Evolutionary conservation across 2,888 invertebrate species (phyloP).

Genomic region (Stenolophus ochropezus): DNA sequence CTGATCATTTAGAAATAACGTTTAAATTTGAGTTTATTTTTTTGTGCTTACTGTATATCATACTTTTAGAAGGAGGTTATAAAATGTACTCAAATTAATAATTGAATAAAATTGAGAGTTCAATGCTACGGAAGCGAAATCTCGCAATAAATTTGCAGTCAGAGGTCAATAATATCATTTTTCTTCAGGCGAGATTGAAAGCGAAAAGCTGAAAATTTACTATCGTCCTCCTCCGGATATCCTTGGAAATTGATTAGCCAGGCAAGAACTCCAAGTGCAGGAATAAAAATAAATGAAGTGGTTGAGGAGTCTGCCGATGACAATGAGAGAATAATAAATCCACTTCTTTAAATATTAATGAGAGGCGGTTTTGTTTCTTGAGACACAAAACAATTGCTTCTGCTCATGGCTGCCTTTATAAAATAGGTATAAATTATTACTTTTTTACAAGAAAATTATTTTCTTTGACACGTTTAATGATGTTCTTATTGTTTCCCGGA

Average conservation of each 20-base stretch:
- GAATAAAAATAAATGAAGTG: conserved; percentile 42
- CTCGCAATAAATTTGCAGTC: conserved; percentile 45
- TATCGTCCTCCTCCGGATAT: conserved; percentile 50
- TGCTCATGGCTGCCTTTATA: conserved; percentile 25
- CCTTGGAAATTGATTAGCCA: conserved; percentile 49
- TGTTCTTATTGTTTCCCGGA: neutral
- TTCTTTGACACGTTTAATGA: conserved; percentile 17
- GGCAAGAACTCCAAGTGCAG: conserved; percentile 1
- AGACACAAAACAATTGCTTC: conserved; percentile 2
- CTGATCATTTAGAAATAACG: too few relatives aligned
- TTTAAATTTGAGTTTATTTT: too few relatives aligned
- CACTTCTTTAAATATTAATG: conserved; percentile 44
- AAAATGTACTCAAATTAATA: too few relatives aligned
- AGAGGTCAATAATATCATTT: conserved; percentile 56
- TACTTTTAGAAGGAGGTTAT: too few relatives aligned
- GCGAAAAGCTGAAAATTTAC: conserved; percentile 59
- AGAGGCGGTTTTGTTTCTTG: conserved; percentile 12
- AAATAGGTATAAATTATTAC: conserved; percentile 22
- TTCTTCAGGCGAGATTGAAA: conserved; percentile 49
- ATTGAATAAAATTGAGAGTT: too few relatives aligned
- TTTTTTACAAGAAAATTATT: neutral
- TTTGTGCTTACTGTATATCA: too few relatives aligned
- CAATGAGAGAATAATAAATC: conserved; percentile 52
- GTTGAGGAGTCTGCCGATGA: conserved; percentile 43
- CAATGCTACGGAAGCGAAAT: too few relatives aligned